Evolutionary conservation across 2,888 invertebrate species (phyloP), one percentile per base, ranked within the genome.

Genomic region (Mesoligia furuncula): DNA sequence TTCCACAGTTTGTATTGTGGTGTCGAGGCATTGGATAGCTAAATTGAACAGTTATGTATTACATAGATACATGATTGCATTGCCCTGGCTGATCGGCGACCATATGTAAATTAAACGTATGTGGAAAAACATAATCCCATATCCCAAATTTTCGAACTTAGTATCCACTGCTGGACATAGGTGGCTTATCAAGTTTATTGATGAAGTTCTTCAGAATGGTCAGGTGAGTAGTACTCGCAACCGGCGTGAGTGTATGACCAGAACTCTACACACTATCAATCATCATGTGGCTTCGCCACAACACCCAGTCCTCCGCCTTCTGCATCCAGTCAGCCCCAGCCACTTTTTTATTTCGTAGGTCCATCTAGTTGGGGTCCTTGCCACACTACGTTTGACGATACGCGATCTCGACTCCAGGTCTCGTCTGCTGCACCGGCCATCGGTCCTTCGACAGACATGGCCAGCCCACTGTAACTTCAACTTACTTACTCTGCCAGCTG

Each of bases 1-100:
- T 64, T 75, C 13, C 0, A 39, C n/a, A 54, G 31, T 75, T 84
- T 57, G 61, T 36, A 17, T 54, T 69, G 39, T 65, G 13, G 6
- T 31, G 11, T 59, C 9, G 13, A 36, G n/a, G 8, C 51, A 27
- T 45, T 66, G 27, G 45, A 36, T 24, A 27, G 27, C 20, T 59
- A 51, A 39, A 77, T 77, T 82, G 7, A 48, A 61, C 24, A 74
- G 15, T 61, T 65, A 3, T 57, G 36, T n/a, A 2, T 6, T 24
- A 27, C 20, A 27, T 17, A 54, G 24, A 42, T 20, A 61, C 6
- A 31, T 57, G 7, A 36, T 24, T 39, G 6, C 1, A 36, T 45
- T 45, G 1, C 17, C 17, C 42, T 20, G 27, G n/a, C 1, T 20
- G 3, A 31, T 8, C 6, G 2, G 9, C 15, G 6, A 57, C 31